Evolutionary conservation across 2,888 invertebrate species (phyloP), one percentile per base, ranked within the genome.

Genomic region (Drosophila algonquin): DNA sequence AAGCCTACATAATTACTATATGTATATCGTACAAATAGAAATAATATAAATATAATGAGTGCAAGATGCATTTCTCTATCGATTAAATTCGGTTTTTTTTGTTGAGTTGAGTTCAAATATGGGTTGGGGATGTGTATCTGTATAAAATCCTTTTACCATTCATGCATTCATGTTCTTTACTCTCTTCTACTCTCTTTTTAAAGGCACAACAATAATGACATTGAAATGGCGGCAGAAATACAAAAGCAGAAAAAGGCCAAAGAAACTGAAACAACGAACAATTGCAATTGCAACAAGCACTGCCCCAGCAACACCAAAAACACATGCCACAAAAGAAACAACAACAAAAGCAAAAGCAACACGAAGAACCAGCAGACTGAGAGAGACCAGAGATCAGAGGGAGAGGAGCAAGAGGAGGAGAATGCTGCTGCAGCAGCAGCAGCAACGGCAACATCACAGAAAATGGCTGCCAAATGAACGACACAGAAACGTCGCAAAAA

Each of bases 201-300:
- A 84, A 91, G 91, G 83, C 80, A 75, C 80, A 73, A 80, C 75
- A 87, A 90, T 84, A 87, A 91, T 91, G 91, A 89, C 90, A 83
- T 81, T 89, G 73, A 91, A 90, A 91, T 92, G 92, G 91, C 89
- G 91, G 72, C 91, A 90, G 74, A 91, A 91, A 90, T 89, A 86
- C 82, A 90, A 92, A 89, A 90, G 83, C 84, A 89, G 88, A 84
- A 89, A 85, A 77, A 84, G 90, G 86, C 78, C 76, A 77, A 81
- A 80, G 77, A 81, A 85, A 89, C 76, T 81, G 79, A 72, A 80
- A 82, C 76, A 82, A 78, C 76, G 78, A 82, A 87, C 72, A 80
- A 76, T 75, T 76, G 70, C 72, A 80, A 76, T 75, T 76, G 70
- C 73, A 68, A 75, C 73, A 86, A 72, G 76, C 76, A 82, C 77